Evolutionary conservation across 1,140 invertebrate genomes (phyloP).

Genomic region (Dendrolimus kikuchii): DNA sequence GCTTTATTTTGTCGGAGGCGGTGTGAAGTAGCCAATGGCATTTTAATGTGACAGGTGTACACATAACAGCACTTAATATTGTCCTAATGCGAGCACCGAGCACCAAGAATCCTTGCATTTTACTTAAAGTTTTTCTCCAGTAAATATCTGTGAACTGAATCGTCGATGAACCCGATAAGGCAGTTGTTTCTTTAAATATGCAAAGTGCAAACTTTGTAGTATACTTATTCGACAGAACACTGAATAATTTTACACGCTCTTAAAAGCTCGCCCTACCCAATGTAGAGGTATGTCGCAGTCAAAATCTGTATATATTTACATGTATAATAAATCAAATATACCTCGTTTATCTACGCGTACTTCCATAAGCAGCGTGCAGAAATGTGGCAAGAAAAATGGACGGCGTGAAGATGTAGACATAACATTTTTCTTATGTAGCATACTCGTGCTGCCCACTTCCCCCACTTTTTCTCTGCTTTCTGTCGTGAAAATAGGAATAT

Average conservation of each 20-base stretch:
- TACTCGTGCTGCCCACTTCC: no score
- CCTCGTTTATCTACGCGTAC: no score
- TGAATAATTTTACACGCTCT: constrained; percentile 70
- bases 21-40: constrained; percentile 50
- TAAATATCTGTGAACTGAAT: constrained; percentile 56
- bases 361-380: no score
- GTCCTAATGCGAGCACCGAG: constrained; percentile 54
- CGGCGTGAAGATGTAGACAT: no score
- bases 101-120: constrained; percentile 47
- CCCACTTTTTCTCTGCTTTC: no score
- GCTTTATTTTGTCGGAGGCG: constrained; percentile 40
- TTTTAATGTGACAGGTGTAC: constrained; percentile 65
- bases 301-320: no score
- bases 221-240: constrained; percentile 55
- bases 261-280: constrained; percentile 10
- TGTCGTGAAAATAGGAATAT: no score
- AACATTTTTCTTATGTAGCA: no score
- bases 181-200: constrained; percentile 65
- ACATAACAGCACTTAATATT: constrained; percentile 70
- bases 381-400: no score
- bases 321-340: no score
- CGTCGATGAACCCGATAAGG: constrained; percentile 65
- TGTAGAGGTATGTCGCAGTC: no score
- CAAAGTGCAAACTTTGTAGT: constrained; percentile 64
- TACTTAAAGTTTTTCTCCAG: constrained; percentile 48